phyloP scores from a whole-genome alignment of 1,140 invertebrate species.

The Drosophila bipectinata region DNA sequence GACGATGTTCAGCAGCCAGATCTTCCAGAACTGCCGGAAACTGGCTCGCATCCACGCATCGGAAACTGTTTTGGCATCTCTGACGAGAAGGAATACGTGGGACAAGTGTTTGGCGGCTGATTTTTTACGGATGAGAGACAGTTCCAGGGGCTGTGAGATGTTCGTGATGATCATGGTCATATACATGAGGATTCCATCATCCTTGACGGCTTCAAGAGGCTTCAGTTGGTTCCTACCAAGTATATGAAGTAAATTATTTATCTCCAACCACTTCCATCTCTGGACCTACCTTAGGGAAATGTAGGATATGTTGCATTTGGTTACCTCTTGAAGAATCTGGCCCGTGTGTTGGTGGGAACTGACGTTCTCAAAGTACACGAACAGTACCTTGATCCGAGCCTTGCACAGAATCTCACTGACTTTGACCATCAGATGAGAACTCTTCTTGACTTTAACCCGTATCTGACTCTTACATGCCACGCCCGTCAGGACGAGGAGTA shows the following conservation, averaged over 20 bases:
- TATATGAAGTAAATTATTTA: too few relatives aligned
- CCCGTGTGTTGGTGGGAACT: conserved; percentile 63
- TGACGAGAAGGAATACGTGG: conserved; percentile 64
- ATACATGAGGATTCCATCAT: conserved; percentile 76
- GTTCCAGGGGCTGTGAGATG: conserved; percentile 57
- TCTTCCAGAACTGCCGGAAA: conserved; percentile 74
- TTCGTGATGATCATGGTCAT: conserved; percentile 75
- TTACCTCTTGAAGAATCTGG: conserved; percentile 61
- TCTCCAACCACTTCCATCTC: too few relatives aligned
- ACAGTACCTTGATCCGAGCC: conserved; percentile 58
- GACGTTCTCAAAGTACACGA: conserved; percentile 74
- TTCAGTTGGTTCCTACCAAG: conserved; percentile 51
- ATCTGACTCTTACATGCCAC: conserved; percentile 5
- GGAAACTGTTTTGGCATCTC: conserved; percentile 46
- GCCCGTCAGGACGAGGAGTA: background rate
- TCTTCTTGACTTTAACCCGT: conserved; percentile 5
- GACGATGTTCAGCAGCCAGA: conserved; percentile 75
- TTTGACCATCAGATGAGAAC: conserved; percentile 43
- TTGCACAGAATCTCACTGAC: conserved; percentile 54
- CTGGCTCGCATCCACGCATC: conserved; percentile 65
- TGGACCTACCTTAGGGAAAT: conserved; percentile 55
- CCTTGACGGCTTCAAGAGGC: conserved; percentile 56
- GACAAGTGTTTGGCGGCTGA: conserved; percentile 73
- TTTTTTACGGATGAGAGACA: conserved; percentile 68
- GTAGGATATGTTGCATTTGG: conserved; percentile 74